Evolutionary conservation across 1,140 invertebrate species (phyloP), one percentile per base, ranked within the genome.

Genomic region (Saccostrea glomerata): DNA sequence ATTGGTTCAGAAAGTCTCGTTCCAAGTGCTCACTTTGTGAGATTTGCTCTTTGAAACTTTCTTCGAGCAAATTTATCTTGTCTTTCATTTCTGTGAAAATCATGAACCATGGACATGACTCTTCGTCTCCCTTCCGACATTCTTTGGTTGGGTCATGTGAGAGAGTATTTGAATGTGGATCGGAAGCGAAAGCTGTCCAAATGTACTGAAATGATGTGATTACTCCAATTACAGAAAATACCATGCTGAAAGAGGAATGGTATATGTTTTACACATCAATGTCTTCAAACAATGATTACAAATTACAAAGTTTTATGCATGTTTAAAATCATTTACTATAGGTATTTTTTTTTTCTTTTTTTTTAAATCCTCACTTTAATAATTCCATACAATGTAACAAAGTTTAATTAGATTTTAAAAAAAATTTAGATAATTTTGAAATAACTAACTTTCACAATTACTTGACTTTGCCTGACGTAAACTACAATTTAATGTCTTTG

Each of bases 61-160:
- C 30, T 36, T 77, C 70, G 13, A 77, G 70, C 13, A 12, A 13
- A 2, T 77, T 77, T 25, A 77, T 30, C 70, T 77, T 77, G 70
- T 30, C 25, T 30, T 77, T 77, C 70, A 77, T 77, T 77, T 77
- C 70, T 77, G 70, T 77, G 70, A 77, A 77, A 25, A 77, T 25
- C 70, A 77, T 77, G 70, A 77, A 77, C 70, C 70, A 77, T 0
- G 70, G 70, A 77, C 70, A 77, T 11, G 70, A 77, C 30, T 77
- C 70, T 17, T 77, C 70, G 70, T 77, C 70, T 36, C 70, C 70
- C 12, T 15, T 40, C 5, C 25, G 70, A 36, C 70, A 77, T 77
- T 40, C 70, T 36, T 77, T 77, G 11, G 70, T 77, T 36, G 70
- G 70, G 25, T 77, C 70, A 36, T 77, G 70, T 0, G 70, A 15